Evolutionary conservation across 2,888 invertebrate genomes (phyloP).

Genomic region (Torymus texanus): DNA sequence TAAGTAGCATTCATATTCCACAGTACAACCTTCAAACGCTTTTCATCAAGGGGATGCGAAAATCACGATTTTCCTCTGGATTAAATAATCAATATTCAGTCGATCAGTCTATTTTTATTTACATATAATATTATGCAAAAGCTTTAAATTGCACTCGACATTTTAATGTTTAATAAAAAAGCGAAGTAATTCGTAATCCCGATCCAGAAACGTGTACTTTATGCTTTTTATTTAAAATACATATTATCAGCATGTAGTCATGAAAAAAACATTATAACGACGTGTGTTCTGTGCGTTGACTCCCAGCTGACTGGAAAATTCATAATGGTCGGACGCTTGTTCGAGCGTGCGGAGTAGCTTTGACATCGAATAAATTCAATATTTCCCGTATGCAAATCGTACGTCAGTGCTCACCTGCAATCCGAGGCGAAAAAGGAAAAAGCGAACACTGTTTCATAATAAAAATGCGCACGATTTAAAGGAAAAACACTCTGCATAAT

Average conservation of each 20-base stretch:
- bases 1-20: neutral
- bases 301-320: neutral
- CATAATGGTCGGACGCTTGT: too few species aligned
- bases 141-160: too few species aligned
- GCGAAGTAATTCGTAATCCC: too few species aligned
- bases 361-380: constrained; percentile 20
- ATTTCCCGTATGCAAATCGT: neutral
- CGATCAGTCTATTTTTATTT: too few species aligned
- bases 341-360: neutral
- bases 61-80: too few species aligned
- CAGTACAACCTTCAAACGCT: neutral
- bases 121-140: too few species aligned
- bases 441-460: too few species aligned
- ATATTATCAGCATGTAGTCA: neutral
- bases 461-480: neutral
- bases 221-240: too few species aligned
- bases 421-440: neutral
- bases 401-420: neutral
- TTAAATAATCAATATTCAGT: too few species aligned
- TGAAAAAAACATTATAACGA: neutral
- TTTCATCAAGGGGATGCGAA: neutral
- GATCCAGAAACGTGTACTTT: too few species aligned
- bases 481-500: constrained; percentile 21
- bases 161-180: too few species aligned
- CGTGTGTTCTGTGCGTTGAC: neutral